Conservation (phyloP, 2,888 invertebrate genomes). For the Agonopterix heracliana region DNA sequence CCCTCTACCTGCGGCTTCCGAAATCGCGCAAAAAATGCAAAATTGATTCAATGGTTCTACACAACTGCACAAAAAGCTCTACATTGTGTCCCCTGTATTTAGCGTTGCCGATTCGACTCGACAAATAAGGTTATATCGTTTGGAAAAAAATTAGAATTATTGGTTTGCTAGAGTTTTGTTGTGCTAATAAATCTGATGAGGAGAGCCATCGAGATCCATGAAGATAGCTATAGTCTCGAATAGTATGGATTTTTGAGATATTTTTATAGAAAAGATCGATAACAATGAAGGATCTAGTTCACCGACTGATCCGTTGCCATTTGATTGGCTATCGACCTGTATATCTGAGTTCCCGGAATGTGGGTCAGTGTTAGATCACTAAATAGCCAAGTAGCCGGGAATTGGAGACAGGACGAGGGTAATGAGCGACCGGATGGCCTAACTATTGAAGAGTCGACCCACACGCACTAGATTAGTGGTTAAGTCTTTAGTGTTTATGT, state of each 20-base stretch:
- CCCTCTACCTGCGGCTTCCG: constrained; percentile 74
- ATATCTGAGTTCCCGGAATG: constrained; percentile 42
- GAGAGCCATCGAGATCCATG: too few species aligned
- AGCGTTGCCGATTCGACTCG: constrained; percentile 55
- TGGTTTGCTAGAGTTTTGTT: constrained; percentile 40
- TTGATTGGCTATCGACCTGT: constrained; percentile 58
- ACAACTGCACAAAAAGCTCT: constrained; percentile 45
- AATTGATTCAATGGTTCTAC: constrained; percentile 63
- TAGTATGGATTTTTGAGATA: not conserved
- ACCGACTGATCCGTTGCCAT: not conserved
- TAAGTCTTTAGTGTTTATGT: constrained; percentile 5
- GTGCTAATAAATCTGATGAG: constrained; percentile 18
- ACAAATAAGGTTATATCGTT: constrained; percentile 67
- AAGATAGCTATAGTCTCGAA: too few species aligned
- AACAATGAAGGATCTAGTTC: too few species aligned
- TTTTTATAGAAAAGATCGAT: too few species aligned
- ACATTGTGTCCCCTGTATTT: constrained; percentile 63
- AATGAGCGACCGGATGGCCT: constrained; percentile 40
- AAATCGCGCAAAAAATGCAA: constrained; percentile 60
- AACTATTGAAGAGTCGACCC: constrained; percentile 28
- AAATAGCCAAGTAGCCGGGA: constrained; percentile 12
- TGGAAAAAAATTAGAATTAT: constrained; percentile 61
- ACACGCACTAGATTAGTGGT: constrained; percentile 12
- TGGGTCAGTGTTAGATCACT: constrained; percentile 59
- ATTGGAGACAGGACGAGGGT: constrained; percentile 54